These are phyloP conservation scores for Phengaris arion DNA, from an alignment of 2,888 invertebrate genomes.

Conservation along the genomic window DNA sequence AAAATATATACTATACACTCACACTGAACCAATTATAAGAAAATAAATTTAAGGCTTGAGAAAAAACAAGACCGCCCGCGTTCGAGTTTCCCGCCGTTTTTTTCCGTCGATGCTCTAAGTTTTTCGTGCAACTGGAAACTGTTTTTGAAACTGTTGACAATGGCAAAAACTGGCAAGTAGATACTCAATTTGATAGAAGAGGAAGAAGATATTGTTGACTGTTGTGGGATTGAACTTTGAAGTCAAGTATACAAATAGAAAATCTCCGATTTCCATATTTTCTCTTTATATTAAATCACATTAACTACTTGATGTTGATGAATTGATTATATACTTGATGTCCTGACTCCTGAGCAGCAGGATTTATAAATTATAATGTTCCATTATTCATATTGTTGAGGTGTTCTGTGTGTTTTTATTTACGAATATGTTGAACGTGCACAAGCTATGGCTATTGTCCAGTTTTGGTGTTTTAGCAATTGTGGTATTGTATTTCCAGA, in stretches of 20 bases:
- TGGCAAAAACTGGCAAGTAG: slow-evolving; percentile 1
- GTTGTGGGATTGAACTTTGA: background rate
- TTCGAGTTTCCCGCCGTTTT: too few relatives aligned
- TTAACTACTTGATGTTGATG: too few relatives aligned
- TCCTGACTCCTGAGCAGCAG: slow-evolving; percentile 55
- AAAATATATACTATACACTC: too few relatives aligned
- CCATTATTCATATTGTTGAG: slow-evolving; percentile 55
- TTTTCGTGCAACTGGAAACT: too few relatives aligned
- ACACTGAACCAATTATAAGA: too few relatives aligned
- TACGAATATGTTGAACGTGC: slow-evolving; percentile 69
- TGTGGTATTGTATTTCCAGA: slow-evolving; percentile 71
- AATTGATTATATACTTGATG: too few relatives aligned
- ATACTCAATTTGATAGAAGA: background rate
- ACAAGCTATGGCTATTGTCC: slow-evolving; percentile 71
- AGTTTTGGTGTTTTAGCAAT: slow-evolving; percentile 69
- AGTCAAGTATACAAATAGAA: background rate
- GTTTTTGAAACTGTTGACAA: background rate
- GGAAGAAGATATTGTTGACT: background rate
- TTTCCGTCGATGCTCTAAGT: too few relatives aligned
- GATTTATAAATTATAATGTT: slow-evolving; percentile 61
- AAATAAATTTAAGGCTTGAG: too few relatives aligned
- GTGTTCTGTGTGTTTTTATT: slow-evolving; percentile 50
- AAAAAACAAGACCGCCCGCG: too few relatives aligned
- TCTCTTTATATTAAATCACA: slow-evolving; percentile 35
- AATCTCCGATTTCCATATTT: slow-evolving; percentile 13